Base-by-base conservation (phyloP, 2,888 invertebrate species). In the Vannuccia rotundouncinata region DNA sequence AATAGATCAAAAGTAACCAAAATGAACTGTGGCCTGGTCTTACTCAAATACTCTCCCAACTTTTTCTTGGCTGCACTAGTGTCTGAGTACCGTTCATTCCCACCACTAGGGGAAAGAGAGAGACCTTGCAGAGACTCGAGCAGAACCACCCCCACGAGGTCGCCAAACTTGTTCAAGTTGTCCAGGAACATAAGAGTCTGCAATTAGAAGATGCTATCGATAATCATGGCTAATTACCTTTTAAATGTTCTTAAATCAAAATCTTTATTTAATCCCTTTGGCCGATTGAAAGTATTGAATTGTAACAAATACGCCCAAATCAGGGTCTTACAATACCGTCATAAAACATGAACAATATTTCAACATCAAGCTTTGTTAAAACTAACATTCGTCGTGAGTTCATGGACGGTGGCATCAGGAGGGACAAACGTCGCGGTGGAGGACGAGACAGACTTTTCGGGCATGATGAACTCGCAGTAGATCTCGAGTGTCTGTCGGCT, bases 331-430 rank as follows among this genome's bases (percentile, higher is more conserved):
- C n/a, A n/a, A n/a, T n/a, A n/a, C n/a, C n/a, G n/a, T n/a, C n/a
- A n/a, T n/a, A n/a, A n/a, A n/a, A n/a, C n/a, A n/a, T n/a, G n/a
- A n/a, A n/a, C n/a, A n/a, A n/a, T n/a, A n/a, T n/a, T n/a, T n/a
- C n/a, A n/a, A n/a, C n/a, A n/a, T n/a, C n/a, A n/a, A n/a, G n/a
- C n/a, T n/a, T n/a, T n/a, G n/a, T n/a, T n/a, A n/a, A n/a, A 60
- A 78, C 27, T 22, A 17, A 78, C 78, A 78, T 78, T 78, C 28
- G 78, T 78, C 5, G 78, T 78, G 59, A 78, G 66, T 60, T 78
- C 78, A 27, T 78, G 78, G 59, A 78, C 78, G 30, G 78, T 78
- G 25, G 78, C 78, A 78, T 78, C 78, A n/a, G 78, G 28, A 1
- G 78, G 78, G 17, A 78, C 78, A 25, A 27, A n/a, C 27, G 59